Percentiles rank a stretch among this genome's conserved stretches.
Evolutionary conservation across 2,888 invertebrate genomes (phyloP).

Genomic region (Sthenelais limicola): DNA sequence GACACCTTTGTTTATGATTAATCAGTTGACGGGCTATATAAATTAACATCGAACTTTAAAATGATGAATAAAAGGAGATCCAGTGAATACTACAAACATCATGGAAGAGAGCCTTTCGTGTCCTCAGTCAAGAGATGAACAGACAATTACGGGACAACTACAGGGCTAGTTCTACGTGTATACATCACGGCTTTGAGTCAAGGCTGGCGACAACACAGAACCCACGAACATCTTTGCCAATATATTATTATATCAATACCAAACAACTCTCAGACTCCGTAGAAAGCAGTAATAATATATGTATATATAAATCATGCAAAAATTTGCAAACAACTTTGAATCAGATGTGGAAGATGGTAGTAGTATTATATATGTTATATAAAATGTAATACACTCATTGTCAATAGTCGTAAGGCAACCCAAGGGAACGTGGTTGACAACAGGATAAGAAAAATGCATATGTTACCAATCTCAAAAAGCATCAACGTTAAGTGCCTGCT

Average conservation of each 20-base stretch:
- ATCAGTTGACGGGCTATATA: slow-evolving; percentile 41
- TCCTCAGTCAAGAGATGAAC: no score
- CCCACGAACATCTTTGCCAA: slow-evolving; percentile 21
- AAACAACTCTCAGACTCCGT: slow-evolving; percentile 31
- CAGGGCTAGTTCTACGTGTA: slow-evolving; percentile 9
- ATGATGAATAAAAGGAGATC: slow-evolving; percentile 45
- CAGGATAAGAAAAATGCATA: slow-evolving; percentile 38
- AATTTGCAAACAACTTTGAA: slow-evolving; percentile 39
- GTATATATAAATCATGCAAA: slow-evolving; percentile 40
- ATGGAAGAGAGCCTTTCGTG: slow-evolving; percentile 34
- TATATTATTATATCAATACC: slow-evolving; percentile 24
- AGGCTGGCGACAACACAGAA: slow-evolving; percentile 28
- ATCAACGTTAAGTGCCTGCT: neutral
- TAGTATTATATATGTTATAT: slow-evolving; percentile 2
- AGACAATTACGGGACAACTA: neutral
- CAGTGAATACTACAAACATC: slow-evolving; percentile 41
- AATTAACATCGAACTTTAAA: slow-evolving; percentile 45
- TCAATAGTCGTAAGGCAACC: slow-evolving; percentile 32
- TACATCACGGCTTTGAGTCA: slow-evolving; percentile 1
- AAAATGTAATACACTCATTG: slow-evolving; percentile 25
- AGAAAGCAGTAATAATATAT: slow-evolving; percentile 40
- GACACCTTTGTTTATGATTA: slow-evolving; percentile 23
- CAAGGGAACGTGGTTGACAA: slow-evolving; percentile 29
- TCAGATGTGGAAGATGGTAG: slow-evolving; percentile 32
- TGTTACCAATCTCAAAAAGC: slow-evolving; percentile 32